Evolutionary conservation across 2,888 invertebrate genomes (phyloP).

Genomic region (Antheraea yamamai): DNA sequence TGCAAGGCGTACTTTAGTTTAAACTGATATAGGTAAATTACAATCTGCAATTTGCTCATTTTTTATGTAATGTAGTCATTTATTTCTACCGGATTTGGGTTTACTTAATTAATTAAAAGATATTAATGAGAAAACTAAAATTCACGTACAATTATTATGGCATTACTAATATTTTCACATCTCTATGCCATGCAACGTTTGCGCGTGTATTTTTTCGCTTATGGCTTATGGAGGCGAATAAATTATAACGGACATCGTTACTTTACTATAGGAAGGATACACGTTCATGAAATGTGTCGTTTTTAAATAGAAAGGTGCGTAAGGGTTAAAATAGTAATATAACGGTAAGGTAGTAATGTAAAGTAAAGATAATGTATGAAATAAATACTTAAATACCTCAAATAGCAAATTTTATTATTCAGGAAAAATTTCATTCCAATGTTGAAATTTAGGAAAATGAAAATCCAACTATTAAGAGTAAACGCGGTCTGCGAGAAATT

Average conservation of each 20-base stretch:
- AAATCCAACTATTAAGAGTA: neutral
- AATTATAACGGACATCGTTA: neutral
- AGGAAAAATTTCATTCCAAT: too few species aligned
- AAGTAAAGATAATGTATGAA: neutral
- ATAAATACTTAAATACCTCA: neutral
- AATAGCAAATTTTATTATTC: neutral
- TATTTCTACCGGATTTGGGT: neutral
- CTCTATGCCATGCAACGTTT: neutral
- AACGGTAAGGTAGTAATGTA: neutral
- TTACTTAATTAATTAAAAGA: neutral
- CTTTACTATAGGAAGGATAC: neutral
- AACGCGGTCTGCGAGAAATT: too few species aligned
- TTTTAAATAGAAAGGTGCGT: neutral
- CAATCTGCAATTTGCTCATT: too few species aligned
- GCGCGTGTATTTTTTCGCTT: neutral
- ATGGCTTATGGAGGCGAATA: too few species aligned
- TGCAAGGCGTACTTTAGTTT: neutral
- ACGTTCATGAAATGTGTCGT: neutral
- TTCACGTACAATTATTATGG: neutral
- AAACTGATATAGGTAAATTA: neutral
- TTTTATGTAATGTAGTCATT: too few species aligned
- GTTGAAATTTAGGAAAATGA: neutral
- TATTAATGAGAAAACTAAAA: neutral
- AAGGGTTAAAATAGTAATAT: neutral
- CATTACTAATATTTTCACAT: neutral